Evolutionary conservation across 2,888 invertebrate genomes (phyloP).

Genomic region (Drosophila tripunctata): DNA sequence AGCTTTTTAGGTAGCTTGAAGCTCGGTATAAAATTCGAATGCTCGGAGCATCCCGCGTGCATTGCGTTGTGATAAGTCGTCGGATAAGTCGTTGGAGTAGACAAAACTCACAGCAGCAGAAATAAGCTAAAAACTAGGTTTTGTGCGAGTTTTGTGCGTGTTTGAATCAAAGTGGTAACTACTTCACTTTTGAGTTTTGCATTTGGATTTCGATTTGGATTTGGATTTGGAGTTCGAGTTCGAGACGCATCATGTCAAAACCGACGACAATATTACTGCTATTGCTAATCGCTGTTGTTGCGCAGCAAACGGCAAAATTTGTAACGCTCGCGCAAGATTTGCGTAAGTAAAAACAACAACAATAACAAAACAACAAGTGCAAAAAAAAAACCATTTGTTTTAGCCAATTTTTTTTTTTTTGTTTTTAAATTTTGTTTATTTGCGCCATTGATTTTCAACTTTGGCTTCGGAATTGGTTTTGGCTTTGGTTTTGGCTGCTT

Average conservation of each 20-base stretch:
- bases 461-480: conserved; percentile 28
- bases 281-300: conserved; percentile 65
- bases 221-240: conserved; percentile 18
- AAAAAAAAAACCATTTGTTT: too few species aligned
- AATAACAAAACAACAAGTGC: conserved; percentile 39
- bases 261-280: conserved; percentile 44
- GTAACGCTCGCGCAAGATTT: conserved; percentile 75
- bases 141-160: conserved; percentile 10
- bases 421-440: conserved; percentile 35
- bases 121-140: not conserved
- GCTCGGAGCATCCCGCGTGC: conserved; percentile 62
- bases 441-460: conserved; percentile 21
- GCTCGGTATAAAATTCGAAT: conserved; percentile 64
- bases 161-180: conserved; percentile 14
- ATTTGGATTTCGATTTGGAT: too few species aligned
- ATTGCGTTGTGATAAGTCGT: conserved; percentile 65
- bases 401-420: conserved; percentile 2
- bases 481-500: conserved; percentile 23
- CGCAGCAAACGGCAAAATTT: conserved; percentile 53
- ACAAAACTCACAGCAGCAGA: not conserved
- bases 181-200: conserved; percentile 4
- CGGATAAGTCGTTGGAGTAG: too few species aligned
- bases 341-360: conserved; percentile 74
- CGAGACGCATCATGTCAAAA: conserved; percentile 51
- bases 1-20: conserved; percentile 53